Evolutionary conservation across 2,797 vertebrate species (phyloP), one percentile per base, ranked within the genome.

Genomic region (Centropyge bicolor): DNA sequence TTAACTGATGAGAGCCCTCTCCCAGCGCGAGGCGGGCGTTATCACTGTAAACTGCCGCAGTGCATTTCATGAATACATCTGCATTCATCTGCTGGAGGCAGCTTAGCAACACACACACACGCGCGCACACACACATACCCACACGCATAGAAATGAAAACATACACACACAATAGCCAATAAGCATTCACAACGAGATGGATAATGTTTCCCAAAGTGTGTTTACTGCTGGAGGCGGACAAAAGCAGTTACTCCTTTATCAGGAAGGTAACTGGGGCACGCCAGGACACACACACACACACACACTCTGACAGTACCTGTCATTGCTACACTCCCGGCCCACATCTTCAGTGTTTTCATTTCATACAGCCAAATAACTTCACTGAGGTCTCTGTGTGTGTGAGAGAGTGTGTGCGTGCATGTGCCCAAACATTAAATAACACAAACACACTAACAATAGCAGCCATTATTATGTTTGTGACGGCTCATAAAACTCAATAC

Each of bases 51-150:
- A 87, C 69, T 54, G 61, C 11, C 0, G 4, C 4, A 1, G 61
- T 74, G 77, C 76, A 52, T 84, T 85, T 86, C 78, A 85, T 89
- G 88, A 89, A 86, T 88, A 87, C 67, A 70, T 90, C 88, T 89
- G 84, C 82, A 82, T 88, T 83, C 66, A 91, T 88, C 68, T 70
- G 1, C 57, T 8, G 13, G 8, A 75, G 31, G 75, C 35, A 36
- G 41, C 66, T 11, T 31, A 13, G 12, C 46, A 55, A 56, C 36
- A 67, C 43, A 62, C 55, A 59, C 43, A 49, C n/a, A 41, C 14
- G n/a, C 63, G 51, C 54, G 61, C 52, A 60, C 69, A 70, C 54
- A 59, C 40, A 55, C n/a, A 60, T 48, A 65, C 46, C 59, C 57
- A 63, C 43, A 52, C 22, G 51, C 57, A 61, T 63, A 62, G 38